A percentile compares a stretch with the other conserved stretches of the same genome.
Evolutionary conservation across 2,113 vertebrate genomes (phyloP).

Genomic region (Proterorhinus semilunaris): DNA sequence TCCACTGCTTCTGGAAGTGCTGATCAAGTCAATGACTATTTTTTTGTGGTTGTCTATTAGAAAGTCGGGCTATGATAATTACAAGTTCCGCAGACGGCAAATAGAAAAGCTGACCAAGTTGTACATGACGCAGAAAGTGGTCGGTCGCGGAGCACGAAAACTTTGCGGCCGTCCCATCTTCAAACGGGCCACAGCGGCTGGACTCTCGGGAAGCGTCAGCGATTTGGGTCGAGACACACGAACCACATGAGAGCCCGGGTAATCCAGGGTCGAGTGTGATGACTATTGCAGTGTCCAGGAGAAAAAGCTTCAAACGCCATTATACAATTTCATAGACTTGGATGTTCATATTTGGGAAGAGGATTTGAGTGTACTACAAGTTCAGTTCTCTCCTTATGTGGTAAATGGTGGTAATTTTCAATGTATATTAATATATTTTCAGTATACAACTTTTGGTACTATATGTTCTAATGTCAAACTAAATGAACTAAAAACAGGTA

Average conservation of each 20-base stretch:
- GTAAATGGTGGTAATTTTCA: no score
- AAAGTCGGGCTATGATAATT: background rate
- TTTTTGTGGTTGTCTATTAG: background rate
- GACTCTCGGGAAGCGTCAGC: background rate
- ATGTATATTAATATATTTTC: no score
- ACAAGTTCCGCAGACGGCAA: background rate
- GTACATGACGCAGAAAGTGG: background rate
- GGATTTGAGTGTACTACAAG: no score
- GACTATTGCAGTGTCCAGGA: background rate
- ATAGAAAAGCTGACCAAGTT: background rate
- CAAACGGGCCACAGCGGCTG: constrained; percentile 1
- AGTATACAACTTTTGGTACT: no score
- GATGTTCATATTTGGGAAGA: background rate
- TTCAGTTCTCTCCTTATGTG: no score
- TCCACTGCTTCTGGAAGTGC: background rate
- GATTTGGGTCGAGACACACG: background rate
- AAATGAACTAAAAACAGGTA: no score
- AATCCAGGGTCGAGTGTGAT: background rate
- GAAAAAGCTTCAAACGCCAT: no score
- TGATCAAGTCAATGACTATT: background rate
- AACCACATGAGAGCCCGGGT: background rate
- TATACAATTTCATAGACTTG: background rate
- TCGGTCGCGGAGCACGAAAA: background rate
- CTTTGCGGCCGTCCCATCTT: background rate
- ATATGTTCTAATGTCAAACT: no score